Percentiles rank a stretch among this genome's conserved stretches.
Conservation (phyloP, 2,113 vertebrate species). For the Lichenostomus cassidix region DNA sequence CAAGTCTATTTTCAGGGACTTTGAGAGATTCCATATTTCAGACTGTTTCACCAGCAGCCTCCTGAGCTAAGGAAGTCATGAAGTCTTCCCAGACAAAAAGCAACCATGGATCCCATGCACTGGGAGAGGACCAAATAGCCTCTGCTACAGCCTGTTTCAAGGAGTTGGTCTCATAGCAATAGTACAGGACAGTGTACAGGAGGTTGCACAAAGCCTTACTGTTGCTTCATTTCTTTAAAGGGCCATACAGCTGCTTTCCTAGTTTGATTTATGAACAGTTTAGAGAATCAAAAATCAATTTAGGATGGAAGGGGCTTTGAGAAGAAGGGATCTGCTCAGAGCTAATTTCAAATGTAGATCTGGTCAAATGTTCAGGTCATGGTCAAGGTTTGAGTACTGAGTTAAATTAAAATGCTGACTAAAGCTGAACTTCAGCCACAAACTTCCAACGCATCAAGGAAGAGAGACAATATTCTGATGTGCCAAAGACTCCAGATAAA, state of each 20-base stretch:
- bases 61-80: neutral
- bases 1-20: conserved; percentile 4
- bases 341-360: neutral
- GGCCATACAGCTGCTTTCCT: neutral
- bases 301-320: neutral
- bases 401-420: neutral
- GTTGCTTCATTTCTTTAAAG: neutral
- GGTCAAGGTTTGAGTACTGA: neutral
- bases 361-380: neutral
- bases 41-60: neutral
- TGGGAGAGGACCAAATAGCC: neutral
- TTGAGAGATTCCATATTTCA: conserved; percentile 21
- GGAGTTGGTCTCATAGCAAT: neutral
- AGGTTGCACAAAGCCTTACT: neutral
- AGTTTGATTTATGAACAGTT: neutral
- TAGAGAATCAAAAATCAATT: neutral
- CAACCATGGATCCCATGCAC: neutral
- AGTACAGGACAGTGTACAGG: neutral
- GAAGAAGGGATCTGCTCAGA: neutral
- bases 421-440: neutral
- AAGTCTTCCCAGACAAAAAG: neutral
- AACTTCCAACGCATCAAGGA: neutral
- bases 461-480: neutral
- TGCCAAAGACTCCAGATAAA: neutral
- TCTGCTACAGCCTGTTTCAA: neutral